A percentile compares a stretch with the other conserved stretches of the same genome.
Conservation (phyloP, 2,797 vertebrate genomes). For the Arnoldichthys spilopterus region DNA sequence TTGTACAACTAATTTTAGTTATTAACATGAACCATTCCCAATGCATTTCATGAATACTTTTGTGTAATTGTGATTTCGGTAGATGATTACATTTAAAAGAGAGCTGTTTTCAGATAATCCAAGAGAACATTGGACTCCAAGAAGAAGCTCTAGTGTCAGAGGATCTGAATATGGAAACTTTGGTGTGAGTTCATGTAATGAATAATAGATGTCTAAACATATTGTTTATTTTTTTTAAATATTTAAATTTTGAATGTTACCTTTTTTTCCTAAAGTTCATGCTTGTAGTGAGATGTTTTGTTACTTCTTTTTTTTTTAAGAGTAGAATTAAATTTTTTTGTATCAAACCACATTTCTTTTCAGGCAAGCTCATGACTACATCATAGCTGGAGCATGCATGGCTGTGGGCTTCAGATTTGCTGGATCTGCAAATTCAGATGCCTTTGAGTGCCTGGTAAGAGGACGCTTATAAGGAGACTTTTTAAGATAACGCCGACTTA, state of each 20-base stretch:
- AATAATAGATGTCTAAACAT: background rate
- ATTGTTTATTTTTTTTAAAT: background rate
- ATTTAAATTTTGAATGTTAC: too few relatives aligned
- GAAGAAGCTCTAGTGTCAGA: conserved; percentile 85
- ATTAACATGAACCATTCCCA: too few relatives aligned
- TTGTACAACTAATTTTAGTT: too few relatives aligned
- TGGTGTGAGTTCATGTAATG: conserved; percentile 84
- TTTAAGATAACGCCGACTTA: background rate
- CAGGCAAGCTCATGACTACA: conserved; percentile 97
- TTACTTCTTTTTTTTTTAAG: background rate
- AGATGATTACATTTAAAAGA: background rate
- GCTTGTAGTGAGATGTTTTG: background rate
- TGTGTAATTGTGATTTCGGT: background rate
- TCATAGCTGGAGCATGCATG: conserved; percentile 94
- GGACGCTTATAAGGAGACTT: background rate
- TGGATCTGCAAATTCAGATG: conserved; percentile 93
- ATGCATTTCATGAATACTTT: too few relatives aligned
- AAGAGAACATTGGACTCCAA: conserved; percentile 87
- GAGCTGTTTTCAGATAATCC: conserved; percentile 83
- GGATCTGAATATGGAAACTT: conserved; percentile 93
- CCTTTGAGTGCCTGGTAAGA: conserved; percentile 93
- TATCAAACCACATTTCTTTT: conserved; percentile 35
- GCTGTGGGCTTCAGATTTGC: conserved; percentile 96
- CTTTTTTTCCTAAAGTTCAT: too few relatives aligned
- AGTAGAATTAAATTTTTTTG: background rate